These are phyloP conservation scores for Lithophane semibrunnea DNA, from an alignment of 2,888 invertebrate genomes.

Conservation along the genomic window DNA sequence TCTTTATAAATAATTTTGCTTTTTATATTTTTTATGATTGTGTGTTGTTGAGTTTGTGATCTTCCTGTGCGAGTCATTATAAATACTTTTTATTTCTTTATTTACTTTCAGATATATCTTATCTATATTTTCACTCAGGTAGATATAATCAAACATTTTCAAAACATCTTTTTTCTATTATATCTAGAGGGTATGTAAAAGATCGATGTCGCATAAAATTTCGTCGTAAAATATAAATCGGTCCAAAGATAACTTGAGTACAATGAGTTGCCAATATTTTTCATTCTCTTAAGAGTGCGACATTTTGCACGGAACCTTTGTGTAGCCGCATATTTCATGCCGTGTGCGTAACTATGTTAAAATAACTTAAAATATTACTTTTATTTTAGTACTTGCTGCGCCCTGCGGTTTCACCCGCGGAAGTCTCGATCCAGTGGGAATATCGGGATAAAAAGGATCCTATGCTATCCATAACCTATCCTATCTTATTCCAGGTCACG, in stretches of 20 bases:
- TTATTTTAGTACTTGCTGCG: neutral
- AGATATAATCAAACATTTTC: neutral
- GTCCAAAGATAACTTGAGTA: conserved; percentile 29
- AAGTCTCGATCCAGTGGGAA: no score
- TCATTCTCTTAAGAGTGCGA: conserved; percentile 40
- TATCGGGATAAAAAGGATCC: no score
- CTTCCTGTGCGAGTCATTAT: no score
- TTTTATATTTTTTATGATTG: no score
- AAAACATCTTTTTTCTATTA: neutral
- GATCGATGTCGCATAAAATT: conserved; percentile 17
- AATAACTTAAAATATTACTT: conserved; percentile 12
- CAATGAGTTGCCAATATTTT: conserved; percentile 57
- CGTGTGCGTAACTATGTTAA: conserved; percentile 13
- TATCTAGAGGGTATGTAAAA: conserved; percentile 1
- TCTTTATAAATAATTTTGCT: no score
- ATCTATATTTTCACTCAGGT: neutral
- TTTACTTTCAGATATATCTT: neutral
- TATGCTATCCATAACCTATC: no score
- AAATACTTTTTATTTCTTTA: no score
- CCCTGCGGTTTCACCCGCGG: no score
- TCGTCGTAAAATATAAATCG: conserved; percentile 43
- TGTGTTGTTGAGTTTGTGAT: no score
- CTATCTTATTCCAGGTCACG: no score
- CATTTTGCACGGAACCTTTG: conserved; percentile 51
- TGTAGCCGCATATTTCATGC: conserved; percentile 37